A percentile compares a stretch with the other conserved stretches of the same genome.
These are phyloP conservation scores for Drosophila insularis DNA, from an alignment of 1,140 invertebrate species.

Conservation along the genomic window DNA sequence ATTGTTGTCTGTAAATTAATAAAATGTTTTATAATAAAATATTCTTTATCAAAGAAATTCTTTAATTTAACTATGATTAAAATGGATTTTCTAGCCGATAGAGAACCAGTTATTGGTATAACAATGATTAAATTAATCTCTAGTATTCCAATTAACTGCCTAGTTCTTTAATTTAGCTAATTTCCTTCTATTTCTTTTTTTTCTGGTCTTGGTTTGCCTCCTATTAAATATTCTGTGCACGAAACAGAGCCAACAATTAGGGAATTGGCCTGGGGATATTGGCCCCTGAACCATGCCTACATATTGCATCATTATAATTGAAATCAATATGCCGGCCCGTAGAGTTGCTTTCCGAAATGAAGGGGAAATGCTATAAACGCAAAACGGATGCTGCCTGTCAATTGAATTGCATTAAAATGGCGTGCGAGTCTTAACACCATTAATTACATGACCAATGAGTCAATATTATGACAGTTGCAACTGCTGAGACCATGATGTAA, in stretches of 20 bases:
- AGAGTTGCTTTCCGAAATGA: slow-evolving; percentile 22
- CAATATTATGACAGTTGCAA: slow-evolving; percentile 78
- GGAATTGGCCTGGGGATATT: slow-evolving; percentile 21
- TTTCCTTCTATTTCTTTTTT: background rate
- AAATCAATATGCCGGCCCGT: slow-evolving; percentile 62
- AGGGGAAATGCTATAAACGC: slow-evolving; percentile 42
- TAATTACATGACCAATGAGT: slow-evolving; percentile 76
- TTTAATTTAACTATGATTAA: too few relatives aligned
- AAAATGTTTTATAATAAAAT: background rate
- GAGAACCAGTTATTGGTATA: too few relatives aligned
- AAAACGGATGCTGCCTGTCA: slow-evolving; percentile 69
- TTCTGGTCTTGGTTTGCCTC: background rate
- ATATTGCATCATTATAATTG: slow-evolving; percentile 61
- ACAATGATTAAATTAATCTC: background rate
- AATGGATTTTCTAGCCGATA: too few relatives aligned
- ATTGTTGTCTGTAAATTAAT: background rate
- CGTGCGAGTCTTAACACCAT: slow-evolving; percentile 78
- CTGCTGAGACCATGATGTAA: slow-evolving; percentile 20
- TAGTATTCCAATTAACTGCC: slow-evolving; percentile 4
- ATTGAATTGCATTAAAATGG: slow-evolving; percentile 75
- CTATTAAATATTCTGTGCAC: slow-evolving; percentile 56
- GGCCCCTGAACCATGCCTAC: slow-evolving; percentile 2
- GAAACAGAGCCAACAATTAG: slow-evolving; percentile 49
- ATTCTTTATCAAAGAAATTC: too few relatives aligned
- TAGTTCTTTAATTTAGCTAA: background rate